These are phyloP conservation scores for Cromileptes altivelis DNA, from an alignment of 2,113 vertebrate species.

Conservation along the genomic window DNA sequence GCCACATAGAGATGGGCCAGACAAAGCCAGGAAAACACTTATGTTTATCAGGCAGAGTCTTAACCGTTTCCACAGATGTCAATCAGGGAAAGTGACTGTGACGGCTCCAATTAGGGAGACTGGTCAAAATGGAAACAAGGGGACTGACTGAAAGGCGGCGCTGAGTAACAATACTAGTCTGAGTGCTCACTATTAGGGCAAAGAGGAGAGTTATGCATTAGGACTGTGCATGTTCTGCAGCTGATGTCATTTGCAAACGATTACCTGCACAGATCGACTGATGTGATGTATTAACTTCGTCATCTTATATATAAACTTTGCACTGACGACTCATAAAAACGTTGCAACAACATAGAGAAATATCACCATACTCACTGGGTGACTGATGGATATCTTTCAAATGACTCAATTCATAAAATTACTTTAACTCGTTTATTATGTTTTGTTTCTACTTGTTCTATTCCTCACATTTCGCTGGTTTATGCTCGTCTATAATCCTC, in stretches of 20 bases:
- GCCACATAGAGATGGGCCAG: constrained; percentile 62
- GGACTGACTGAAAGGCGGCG: constrained; percentile 40
- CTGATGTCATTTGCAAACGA: not conserved
- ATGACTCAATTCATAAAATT: not conserved
- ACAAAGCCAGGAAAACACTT: constrained; percentile 66
- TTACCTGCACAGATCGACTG: not conserved
- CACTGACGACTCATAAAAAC: not conserved
- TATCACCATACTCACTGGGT: not conserved
- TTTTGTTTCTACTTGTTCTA: constrained; percentile 13
- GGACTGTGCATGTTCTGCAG: constrained; percentile 2
- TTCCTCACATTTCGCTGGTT: constrained; percentile 8
- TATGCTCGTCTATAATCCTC: not conserved
- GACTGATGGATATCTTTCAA: not conserved
- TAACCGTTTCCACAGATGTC: constrained; percentile 81
- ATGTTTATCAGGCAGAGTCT: constrained; percentile 71
- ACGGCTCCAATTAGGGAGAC: constrained; percentile 77
- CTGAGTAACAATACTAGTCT: constrained; percentile 14
- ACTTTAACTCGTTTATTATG: not conserved
- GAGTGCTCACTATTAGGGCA: not conserved
- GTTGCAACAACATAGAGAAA: not conserved
- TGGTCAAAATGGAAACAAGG: constrained; percentile 72
- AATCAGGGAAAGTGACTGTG: constrained; percentile 81
- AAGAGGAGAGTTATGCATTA: constrained; percentile 10
- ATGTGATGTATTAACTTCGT: not conserved
- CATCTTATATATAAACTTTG: not conserved